Evolutionary conservation across 2,888 invertebrate species (phyloP).

Genomic region (Agrochola lychnidis): DNA sequence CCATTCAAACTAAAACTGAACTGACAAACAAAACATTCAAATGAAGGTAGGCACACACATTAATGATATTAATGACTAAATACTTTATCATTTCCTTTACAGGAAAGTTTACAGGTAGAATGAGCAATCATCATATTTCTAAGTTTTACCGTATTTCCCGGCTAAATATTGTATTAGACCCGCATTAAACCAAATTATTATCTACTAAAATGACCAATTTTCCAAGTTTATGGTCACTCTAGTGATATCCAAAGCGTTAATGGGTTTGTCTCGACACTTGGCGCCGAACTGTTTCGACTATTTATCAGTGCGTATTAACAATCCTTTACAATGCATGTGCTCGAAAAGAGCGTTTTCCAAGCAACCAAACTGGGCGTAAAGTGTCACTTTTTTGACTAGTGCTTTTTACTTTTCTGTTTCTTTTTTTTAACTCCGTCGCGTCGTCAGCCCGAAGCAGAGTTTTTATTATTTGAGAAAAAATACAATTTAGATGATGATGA

Average conservation of each 20-base stretch:
- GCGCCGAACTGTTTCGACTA: slow-evolving; percentile 71
- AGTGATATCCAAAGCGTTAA: slow-evolving; percentile 73
- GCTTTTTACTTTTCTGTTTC: too few species aligned
- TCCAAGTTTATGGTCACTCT: slow-evolving; percentile 51
- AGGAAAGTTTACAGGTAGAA: background rate
- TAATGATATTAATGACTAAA: background rate
- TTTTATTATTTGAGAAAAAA: too few species aligned
- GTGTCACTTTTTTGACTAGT: too few species aligned
- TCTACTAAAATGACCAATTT: slow-evolving; percentile 35
- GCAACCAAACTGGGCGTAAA: too few species aligned
- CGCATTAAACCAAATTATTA: slow-evolving; percentile 38
- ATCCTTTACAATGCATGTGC: slow-evolving; percentile 10
- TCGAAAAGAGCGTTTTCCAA: too few species aligned
- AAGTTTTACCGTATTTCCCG: slow-evolving; percentile 7
- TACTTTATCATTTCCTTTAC: background rate
- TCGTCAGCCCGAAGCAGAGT: too few species aligned
- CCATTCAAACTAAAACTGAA: background rate
- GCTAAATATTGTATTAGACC: slow-evolving; percentile 19
- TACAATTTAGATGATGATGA: too few species aligned
- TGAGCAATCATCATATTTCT: slow-evolving; percentile 19
- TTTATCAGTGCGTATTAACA: slow-evolving; percentile 53
- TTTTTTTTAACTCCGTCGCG: too few species aligned
- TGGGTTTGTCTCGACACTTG: slow-evolving; percentile 77
- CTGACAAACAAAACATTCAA: background rate
- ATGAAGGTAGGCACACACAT: background rate